These are phyloP conservation scores for Cephus nigrinus DNA, from an alignment of 2,888 invertebrate genomes.

Conservation along the genomic window DNA sequence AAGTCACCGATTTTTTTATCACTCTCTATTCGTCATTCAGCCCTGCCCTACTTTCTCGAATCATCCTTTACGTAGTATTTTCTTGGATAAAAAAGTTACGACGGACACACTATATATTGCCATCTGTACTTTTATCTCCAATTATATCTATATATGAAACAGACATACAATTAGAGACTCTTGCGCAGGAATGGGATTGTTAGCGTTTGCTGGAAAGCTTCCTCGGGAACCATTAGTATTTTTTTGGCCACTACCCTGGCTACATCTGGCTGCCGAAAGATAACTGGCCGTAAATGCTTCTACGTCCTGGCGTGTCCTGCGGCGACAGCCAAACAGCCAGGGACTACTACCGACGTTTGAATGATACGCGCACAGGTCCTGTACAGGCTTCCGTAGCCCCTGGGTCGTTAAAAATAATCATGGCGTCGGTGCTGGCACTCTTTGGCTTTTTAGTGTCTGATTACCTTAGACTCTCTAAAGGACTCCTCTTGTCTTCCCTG, in stretches of 20 bases:
- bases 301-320: constrained; percentile 3
- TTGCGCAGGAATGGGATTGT: neutral
- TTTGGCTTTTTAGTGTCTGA: neutral
- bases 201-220: neutral
- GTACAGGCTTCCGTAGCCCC: constrained; percentile 1
- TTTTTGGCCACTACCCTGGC: neutral
- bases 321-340: neutral
- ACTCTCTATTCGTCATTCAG: neutral
- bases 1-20: neutral
- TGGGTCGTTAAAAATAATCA: constrained; percentile 7
- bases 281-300: constrained; percentile 4
- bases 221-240: neutral
- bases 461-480: neutral
- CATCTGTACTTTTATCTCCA: neutral
- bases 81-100: neutral
- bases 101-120: neutral
- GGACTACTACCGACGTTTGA: neutral
- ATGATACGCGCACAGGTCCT: neutral
- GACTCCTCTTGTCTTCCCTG: neutral
- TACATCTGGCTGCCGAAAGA: constrained; percentile 1
- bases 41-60: neutral
- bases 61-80: neutral
- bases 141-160: neutral
- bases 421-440: neutral
- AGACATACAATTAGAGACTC: neutral